phyloP scores from a whole-genome alignment of 2,888 invertebrate genomes.

The Keiferia lycopersicella region DNA sequence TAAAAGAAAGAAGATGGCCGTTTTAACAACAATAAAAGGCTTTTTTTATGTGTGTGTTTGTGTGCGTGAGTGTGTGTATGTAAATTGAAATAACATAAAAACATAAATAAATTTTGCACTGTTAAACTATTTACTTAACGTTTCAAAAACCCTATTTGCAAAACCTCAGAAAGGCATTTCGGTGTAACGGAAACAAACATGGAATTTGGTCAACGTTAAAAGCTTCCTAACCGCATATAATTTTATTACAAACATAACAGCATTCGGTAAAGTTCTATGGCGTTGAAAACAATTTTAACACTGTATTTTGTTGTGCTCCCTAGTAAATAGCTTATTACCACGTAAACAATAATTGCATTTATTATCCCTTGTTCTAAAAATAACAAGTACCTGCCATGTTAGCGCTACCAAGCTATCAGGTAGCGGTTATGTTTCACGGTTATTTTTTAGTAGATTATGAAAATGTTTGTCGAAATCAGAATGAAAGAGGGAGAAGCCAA shows the following conservation, averaged over 20 bases:
- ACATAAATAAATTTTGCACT: too few species aligned
- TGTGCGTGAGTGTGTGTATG: neutral
- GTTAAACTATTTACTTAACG: slow-evolving; percentile 50
- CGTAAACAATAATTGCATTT: slow-evolving; percentile 1
- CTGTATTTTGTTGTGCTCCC: slow-evolving; percentile 21
- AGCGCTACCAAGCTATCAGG: too few species aligned
- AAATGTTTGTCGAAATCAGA: too few species aligned
- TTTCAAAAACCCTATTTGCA: slow-evolving; percentile 67
- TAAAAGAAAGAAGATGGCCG: too few species aligned
- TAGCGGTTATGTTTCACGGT: too few species aligned
- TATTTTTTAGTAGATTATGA: too few species aligned
- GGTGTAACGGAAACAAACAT: slow-evolving; percentile 47
- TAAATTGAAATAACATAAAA: too few species aligned
- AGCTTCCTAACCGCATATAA: slow-evolving; percentile 41
- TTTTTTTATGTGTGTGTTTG: neutral
- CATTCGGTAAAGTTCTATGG: slow-evolving; percentile 23
- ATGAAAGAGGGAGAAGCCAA: too few species aligned
- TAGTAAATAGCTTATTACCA: neutral
- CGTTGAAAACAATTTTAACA: neutral
- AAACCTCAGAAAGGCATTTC: slow-evolving; percentile 57
- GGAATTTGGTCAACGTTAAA: slow-evolving; percentile 41
- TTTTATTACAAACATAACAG: slow-evolving; percentile 37
- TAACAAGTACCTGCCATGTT: too few species aligned
- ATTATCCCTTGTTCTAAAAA: too few species aligned
- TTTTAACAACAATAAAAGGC: too few species aligned